phyloP scores from a whole-genome alignment of 1,140 invertebrate species.

The Dendrolimus kikuchii region DNA sequence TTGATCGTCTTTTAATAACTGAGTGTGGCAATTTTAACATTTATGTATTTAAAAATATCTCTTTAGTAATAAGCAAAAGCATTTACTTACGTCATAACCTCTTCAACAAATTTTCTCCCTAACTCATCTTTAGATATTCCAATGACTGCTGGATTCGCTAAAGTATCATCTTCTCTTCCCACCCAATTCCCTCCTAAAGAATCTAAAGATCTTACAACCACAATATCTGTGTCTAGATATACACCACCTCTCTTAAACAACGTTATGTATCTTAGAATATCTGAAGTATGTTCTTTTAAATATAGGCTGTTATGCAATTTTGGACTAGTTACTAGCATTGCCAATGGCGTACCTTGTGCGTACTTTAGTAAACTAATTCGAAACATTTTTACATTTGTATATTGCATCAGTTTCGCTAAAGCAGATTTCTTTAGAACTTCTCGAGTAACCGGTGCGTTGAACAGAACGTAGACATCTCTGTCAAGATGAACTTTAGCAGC shows the following conservation, averaged over 20 bases:
- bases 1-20: too few relatives aligned
- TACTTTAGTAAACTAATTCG: slow-evolving; percentile 71
- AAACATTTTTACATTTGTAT: slow-evolving; percentile 73
- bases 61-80: not conserved
- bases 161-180: slow-evolving; percentile 74
- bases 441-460: slow-evolving; percentile 46
- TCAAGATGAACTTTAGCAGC: slow-evolving; percentile 72
- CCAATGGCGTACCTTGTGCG: slow-evolving; percentile 22
- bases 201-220: slow-evolving; percentile 77
- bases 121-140: slow-evolving; percentile 73
- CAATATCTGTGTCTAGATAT: slow-evolving; percentile 84
- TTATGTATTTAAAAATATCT: not conserved
- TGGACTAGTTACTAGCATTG: slow-evolving; percentile 35
- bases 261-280: slow-evolving; percentile 81
- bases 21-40: too few relatives aligned
- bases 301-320: slow-evolving; percentile 72
- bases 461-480: slow-evolving; percentile 68
- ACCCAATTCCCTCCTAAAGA: slow-evolving; percentile 76
- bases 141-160: slow-evolving; percentile 76
- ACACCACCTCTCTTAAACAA: slow-evolving; percentile 85
- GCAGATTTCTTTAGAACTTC: slow-evolving; percentile 5
- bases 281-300: slow-evolving; percentile 76
- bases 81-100: slow-evolving; percentile 66
- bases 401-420: slow-evolving; percentile 60
- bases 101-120: slow-evolving; percentile 74